Evolutionary conservation across 64 coral and sea anemone genomes (phyloP).

Genomic region (Montipora foliosa): DNA sequence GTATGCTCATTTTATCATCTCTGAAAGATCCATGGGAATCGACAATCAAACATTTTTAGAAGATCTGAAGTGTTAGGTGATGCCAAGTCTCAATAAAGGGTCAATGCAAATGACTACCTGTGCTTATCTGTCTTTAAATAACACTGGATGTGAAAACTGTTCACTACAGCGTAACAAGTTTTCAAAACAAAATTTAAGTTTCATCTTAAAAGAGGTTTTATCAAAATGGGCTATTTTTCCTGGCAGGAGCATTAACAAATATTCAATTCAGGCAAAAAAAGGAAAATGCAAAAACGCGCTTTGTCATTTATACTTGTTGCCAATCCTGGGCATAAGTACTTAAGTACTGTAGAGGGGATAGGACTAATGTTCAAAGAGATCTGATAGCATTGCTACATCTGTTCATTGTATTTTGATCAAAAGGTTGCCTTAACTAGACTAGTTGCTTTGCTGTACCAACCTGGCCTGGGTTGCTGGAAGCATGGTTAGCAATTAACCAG

Average conservation of each 20-base stretch:
- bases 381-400: too few relatives aligned
- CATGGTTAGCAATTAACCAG: too few relatives aligned
- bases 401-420: too few relatives aligned
- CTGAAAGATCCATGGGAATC: background rate
- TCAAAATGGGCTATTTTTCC: background rate
- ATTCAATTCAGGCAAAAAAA: background rate
- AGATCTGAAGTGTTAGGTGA: background rate
- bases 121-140: background rate
- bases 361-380: too few relatives aligned
- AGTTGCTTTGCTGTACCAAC: too few relatives aligned
- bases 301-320: background rate
- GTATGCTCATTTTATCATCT: background rate
- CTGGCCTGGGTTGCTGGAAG: too few relatives aligned
- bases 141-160: background rate
- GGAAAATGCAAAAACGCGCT: background rate
- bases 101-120: background rate
- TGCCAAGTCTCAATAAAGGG: background rate
- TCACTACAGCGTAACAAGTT: background rate
- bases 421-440: too few relatives aligned
- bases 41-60: background rate
- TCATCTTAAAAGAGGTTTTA: background rate
- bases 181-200: background rate
- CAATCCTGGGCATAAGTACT: too few relatives aligned
- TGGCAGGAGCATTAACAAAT: background rate
- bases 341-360: too few relatives aligned